Evolutionary conservation across 2,113 vertebrate genomes (phyloP).

Genomic region (Catagonus wagneri): DNA sequence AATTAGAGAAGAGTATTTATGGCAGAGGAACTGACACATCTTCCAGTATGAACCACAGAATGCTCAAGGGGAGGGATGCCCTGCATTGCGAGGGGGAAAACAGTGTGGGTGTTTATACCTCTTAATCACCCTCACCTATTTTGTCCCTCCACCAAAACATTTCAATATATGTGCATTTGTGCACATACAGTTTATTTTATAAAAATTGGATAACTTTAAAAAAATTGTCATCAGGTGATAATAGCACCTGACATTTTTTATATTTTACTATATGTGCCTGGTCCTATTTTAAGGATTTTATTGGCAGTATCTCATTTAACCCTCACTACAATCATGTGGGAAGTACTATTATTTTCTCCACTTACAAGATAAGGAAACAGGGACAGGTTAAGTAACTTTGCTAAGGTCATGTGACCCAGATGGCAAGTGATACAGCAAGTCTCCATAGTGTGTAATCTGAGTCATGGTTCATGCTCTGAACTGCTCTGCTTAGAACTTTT

Average conservation of each 20-base stretch:
- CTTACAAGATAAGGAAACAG: neutral
- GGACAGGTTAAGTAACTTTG: neutral
- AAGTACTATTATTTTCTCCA: neutral
- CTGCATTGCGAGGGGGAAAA: neutral
- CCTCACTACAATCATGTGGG: neutral
- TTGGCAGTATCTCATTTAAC: neutral
- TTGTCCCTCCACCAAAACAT: neutral
- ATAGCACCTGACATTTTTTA: neutral
- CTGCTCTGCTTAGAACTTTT: neutral
- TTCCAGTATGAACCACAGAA: neutral
- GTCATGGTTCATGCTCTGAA: neutral
- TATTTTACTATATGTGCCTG: neutral
- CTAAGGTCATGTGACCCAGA: neutral
- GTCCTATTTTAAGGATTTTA: neutral
- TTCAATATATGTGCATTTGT: neutral
- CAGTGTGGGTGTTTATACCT: too few relatives aligned
- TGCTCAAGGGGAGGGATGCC: neutral
- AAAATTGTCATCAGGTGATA: neutral
- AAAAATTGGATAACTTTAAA: neutral
- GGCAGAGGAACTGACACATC: neutral
- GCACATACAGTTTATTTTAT: neutral
- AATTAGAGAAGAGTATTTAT: neutral
- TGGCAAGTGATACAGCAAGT: neutral
- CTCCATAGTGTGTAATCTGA: neutral
- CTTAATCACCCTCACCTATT: too few relatives aligned